phyloP scores from a whole-genome alignment of 2,797 vertebrate genomes.

The Crocodylus rhombifer region DNA sequence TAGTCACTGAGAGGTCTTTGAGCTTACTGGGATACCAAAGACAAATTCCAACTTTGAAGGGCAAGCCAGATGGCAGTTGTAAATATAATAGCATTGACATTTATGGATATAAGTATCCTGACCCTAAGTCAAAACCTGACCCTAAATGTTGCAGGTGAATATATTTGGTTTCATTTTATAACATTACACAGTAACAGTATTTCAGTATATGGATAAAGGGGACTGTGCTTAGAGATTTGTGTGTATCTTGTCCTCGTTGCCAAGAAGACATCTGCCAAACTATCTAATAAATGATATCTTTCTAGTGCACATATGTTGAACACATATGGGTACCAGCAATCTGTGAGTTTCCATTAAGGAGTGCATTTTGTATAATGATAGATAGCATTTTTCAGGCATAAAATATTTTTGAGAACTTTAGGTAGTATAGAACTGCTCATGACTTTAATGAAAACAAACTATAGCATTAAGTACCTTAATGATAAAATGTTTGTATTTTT shows the following conservation, averaged over 20 bases:
- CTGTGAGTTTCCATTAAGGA: conserved; percentile 36
- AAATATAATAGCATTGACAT: conserved; percentile 8
- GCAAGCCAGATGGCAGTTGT: not conserved
- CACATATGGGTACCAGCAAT: conserved; percentile 62
- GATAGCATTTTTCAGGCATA: not conserved
- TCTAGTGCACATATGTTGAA: conserved; percentile 56
- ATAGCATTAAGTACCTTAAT: not conserved
- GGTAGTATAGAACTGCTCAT: not conserved
- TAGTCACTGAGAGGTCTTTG: conserved; percentile 10
- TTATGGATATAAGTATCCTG: not conserved
- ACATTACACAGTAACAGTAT: not conserved
- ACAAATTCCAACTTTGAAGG: not conserved
- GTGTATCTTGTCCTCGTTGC: conserved; percentile 1
- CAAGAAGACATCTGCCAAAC: conserved; percentile 56
- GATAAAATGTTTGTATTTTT: not conserved
- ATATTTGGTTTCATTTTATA: not conserved
- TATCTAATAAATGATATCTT: conserved; percentile 43
- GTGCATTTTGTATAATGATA: not conserved
- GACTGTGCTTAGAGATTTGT: not conserved
- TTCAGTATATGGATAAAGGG: not conserved
- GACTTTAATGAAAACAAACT: conserved; percentile 6
- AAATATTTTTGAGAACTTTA: conserved; percentile 27
- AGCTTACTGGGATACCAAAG: not conserved
- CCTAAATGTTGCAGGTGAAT: not conserved
- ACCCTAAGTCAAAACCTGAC: not conserved